Evolutionary conservation across 2,113 vertebrate species (phyloP).

Genomic region (Caranx ignobilis): DNA sequence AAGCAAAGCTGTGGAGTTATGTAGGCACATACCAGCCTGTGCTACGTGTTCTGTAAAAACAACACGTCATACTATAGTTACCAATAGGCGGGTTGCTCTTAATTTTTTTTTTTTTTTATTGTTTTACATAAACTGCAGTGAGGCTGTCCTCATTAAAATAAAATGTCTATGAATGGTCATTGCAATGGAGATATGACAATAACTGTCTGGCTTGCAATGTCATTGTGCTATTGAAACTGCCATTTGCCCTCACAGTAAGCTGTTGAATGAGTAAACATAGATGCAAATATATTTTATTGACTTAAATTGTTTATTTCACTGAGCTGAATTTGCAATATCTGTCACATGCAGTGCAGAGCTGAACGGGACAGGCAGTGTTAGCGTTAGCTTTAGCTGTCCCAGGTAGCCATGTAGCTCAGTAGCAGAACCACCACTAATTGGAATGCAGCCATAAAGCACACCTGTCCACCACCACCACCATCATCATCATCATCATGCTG

Average conservation of each 20-base stretch:
- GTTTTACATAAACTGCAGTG: too few relatives aligned
- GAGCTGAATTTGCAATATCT: not conserved
- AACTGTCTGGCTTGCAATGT: not conserved
- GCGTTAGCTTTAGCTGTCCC: not conserved
- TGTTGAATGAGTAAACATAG: not conserved
- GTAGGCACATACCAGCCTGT: slow-evolving; percentile 36
- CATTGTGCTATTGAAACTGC: not conserved
- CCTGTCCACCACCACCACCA: not conserved
- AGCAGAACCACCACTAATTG: not conserved
- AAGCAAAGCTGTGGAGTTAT: slow-evolving; percentile 48
- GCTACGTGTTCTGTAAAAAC: slow-evolving; percentile 40
- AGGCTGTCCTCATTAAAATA: too few relatives aligned
- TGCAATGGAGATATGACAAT: not conserved
- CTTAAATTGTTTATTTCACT: not conserved
- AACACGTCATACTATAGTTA: not conserved
- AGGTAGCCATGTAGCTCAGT: not conserved
- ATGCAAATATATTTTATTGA: not conserved
- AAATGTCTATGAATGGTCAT: too few relatives aligned
- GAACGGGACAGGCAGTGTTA: not conserved
- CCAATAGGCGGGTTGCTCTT: not conserved
- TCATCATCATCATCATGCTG: too few relatives aligned
- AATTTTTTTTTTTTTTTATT: too few relatives aligned
- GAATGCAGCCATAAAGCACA: not conserved
- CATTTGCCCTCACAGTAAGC: not conserved
- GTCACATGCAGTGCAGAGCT: not conserved